Base-by-base conservation (phyloP, 2,113 vertebrate genomes). In the Lipophrys pholis region DNA sequence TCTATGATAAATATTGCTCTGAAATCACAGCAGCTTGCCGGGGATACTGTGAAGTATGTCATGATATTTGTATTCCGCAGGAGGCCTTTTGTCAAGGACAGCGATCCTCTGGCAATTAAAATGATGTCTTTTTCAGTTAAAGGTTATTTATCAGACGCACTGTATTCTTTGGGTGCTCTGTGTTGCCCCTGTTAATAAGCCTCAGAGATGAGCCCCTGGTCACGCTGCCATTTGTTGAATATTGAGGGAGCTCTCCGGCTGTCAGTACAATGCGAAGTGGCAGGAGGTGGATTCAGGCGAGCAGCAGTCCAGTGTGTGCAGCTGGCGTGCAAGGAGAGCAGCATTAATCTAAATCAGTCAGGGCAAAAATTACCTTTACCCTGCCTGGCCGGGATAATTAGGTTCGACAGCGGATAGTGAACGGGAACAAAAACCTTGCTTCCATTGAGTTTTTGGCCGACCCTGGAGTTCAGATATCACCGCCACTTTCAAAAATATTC, bases 311-410 rank as follows among this genome's bases (percentile, higher is more conserved):
- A 11, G 58, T 42, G 66, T 10, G 1, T 65, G 62, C 62, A 43
- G 66, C 58, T 82, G 80, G 49, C 69, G 72, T 53, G 66, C 52
- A 38, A n/a, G 42, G 39, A 62, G 41, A 1, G 6, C 17, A 41
- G 68, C 74, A 75, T 66, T 76, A 65, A 83, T 89, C 71, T 81
- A 68, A 69, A 77, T 80, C 75, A 66, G 60, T 56, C 53, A 57
- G 57, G 42, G 64, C 15, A 30, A 46, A 79, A 66, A 76, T 79
- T 54, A 74, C 56, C 73, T 63, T 73, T 48, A 76, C 38, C 14
- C 6, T n/a, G 21, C 46, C 46, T 53, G 21, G 14, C 66, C 62
- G 62, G 41, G 40, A 69, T 69, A 68, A 71, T 86, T 59, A 67
- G 36, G 42, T 79, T 46, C 46, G 59, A 71, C 53, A 59, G 69